Evolutionary conservation across 2,797 vertebrate genomes (phyloP), one percentile per base, ranked within the genome.

Genomic region (Champsocephalus esox): DNA sequence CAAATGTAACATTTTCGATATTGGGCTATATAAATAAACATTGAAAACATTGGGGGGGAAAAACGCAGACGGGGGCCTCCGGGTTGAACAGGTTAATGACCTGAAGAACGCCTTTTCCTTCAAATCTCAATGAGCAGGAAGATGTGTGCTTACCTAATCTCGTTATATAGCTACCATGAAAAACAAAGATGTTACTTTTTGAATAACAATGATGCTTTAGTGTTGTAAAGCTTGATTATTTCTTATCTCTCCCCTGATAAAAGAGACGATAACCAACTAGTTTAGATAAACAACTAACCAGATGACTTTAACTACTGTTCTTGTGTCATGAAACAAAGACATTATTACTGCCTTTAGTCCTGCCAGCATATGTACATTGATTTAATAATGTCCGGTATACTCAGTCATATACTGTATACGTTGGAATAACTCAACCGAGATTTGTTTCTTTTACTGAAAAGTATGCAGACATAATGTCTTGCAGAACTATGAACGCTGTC

Each of bases 211-310:
- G 13, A 78, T 51, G 32, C 56, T 60, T 43, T 1, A 41, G 49
- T 50, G 61, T 64, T 6, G 46, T 69, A 68, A 86, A 61, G 12
- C 32, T 54, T 4, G 3, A 21, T 34, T 43, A 28, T 70, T 24
- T 49, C 16, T 56, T 77, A 74, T 81, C 62, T 75, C 24, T 57
- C 9, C 1, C 32, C 54, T 76, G 79, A 80, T 89, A 56, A 65
- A 4, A 67, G 32, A 73, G 63, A 24, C 82, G 43, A 78, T 5
- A 9, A 28, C 24, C 48, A 67, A 38, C 46, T 5, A 66, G 32
- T 49, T 80, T 78, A 64, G 70, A 49, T 72, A 75, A 79, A 78
- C 43, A 70, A 56, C 49, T 24, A 17, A 51, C 5, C 41, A 4
- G 1, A 44, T 55, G 51, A 56, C 38, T 60, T 56, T 64, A 12